Evolutionary conservation across 2,888 invertebrate genomes (phyloP).

Genomic region (Amiota mariae): DNA sequence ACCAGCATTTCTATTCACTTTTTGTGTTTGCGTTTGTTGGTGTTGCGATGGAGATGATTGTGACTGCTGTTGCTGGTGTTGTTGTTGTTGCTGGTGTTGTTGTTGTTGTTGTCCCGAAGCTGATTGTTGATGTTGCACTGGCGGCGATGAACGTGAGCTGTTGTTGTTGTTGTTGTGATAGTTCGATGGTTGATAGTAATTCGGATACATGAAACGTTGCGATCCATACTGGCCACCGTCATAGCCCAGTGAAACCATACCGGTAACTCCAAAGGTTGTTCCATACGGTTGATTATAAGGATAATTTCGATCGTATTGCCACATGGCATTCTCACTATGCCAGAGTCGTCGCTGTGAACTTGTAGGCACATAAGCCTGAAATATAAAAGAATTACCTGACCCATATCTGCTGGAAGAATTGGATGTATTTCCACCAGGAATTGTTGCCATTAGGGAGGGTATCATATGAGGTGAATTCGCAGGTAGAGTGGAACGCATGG

Average conservation of each 20-base stretch:
- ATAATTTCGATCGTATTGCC: conserved; percentile 62
- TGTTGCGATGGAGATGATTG: conserved; percentile 9
- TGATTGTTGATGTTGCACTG: conserved; percentile 33
- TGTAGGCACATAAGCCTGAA: conserved; percentile 49
- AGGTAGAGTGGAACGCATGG: conserved; percentile 48
- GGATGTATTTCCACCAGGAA: conserved; percentile 21
- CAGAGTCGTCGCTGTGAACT: conserved; percentile 56
- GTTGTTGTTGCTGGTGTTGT: not conserved
- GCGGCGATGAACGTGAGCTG: conserved; percentile 34
- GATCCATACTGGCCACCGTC: conserved; percentile 48
- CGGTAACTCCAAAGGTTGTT: conserved; percentile 53
- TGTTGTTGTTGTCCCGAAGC: conserved; percentile 21
- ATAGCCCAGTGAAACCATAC: conserved; percentile 56
- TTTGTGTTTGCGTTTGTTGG: conserved; percentile 29
- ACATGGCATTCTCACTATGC: conserved; percentile 58
- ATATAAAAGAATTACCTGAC: conserved; percentile 46
- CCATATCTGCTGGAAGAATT: conserved; percentile 30
- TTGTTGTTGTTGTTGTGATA: conserved; percentile 46
- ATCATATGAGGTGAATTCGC: conserved; percentile 38
- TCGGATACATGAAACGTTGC: conserved; percentile 55
- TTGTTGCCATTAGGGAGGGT: conserved; percentile 27
- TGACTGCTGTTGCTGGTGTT: conserved; percentile 6
- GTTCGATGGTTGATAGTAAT: conserved; percentile 38
- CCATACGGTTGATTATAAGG: conserved; percentile 56
- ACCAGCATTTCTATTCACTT: not conserved